These are phyloP conservation scores for Hyphantria cunea DNA, from an alignment of 1,140 invertebrate species.

Conservation along the genomic window DNA sequence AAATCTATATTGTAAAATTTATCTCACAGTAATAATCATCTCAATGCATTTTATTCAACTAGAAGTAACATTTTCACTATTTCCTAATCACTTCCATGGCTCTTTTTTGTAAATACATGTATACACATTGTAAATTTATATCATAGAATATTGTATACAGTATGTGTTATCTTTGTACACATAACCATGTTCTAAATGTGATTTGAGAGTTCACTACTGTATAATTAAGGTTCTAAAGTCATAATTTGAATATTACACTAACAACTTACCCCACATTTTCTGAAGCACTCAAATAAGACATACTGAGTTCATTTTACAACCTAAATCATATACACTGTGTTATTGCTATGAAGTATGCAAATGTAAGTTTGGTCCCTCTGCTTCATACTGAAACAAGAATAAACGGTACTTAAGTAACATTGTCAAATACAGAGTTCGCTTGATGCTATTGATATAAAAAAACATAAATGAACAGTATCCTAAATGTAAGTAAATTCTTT, in stretches of 20 bases:
- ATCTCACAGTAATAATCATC: too few species aligned
- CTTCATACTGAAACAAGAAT: conserved; percentile 67
- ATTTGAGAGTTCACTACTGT: too few species aligned
- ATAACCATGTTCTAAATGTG: too few species aligned
- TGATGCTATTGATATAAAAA: conserved; percentile 38
- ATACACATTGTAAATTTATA: too few species aligned
- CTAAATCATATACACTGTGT: conserved; percentile 62
- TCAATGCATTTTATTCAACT: too few species aligned
- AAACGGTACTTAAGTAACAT: conserved; percentile 2
- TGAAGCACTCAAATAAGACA: conserved; percentile 81
- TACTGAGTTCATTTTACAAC: conserved; percentile 77
- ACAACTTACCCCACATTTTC: conserved; percentile 78
- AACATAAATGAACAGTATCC: conserved; percentile 52
- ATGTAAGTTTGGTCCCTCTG: conserved; percentile 66
- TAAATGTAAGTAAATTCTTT: conserved; percentile 37
- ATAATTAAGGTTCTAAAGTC: too few species aligned
- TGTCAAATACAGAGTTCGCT: conserved; percentile 14
- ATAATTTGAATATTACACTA: neutral
- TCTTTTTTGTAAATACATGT: too few species aligned
- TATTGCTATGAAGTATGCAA: conserved; percentile 52
- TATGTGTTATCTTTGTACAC: too few species aligned
- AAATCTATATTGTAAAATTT: too few species aligned
- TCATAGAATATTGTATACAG: too few species aligned
- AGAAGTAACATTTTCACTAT: too few species aligned
- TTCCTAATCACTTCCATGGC: too few species aligned